Base-by-base conservation (phyloP, 2,113 vertebrate species). In the Syngnathus typhle region DNA sequence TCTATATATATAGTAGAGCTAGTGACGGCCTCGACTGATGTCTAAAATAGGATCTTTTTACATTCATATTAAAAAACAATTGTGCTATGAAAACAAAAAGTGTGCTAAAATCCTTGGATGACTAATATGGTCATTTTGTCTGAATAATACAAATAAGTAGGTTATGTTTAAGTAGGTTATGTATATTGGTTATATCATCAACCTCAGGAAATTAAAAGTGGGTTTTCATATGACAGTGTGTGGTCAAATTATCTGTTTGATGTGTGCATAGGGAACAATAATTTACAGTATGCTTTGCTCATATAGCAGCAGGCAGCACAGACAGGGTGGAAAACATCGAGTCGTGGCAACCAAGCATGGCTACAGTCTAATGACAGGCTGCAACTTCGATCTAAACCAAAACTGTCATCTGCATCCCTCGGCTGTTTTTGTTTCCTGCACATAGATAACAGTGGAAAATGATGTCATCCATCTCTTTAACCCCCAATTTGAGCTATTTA, bases 281-380 rank as follows among this genome's bases (percentile, higher is more conserved):
- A 85, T 87, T 83, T 79, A 36, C 27, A 32, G 27, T 36, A 59
- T 75, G 76, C 59, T 71, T 82, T 77, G 72, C 79, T 73, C 83
- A 80, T 80, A 82, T 75, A 80, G 55, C 67, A 71, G 74, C 61
- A 78, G 55, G 74, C 78, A 84, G 75, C 2, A 72, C 80, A 85
- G 82, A 83, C 77, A 66, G 82, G 75, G 79, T 74, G 82, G 83
- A 82, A 86, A 88, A 84, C 84, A 84, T 85, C 75, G 71, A 82
- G 71, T 76, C 83, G 78, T 86, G 77, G 79, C 81, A 85, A 86
- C 78, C 75, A 78, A 79, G 71, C 73, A 81, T 74, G 71, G 82
- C 74, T 77, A 19, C 71, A 70, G 74, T 32, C 68, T 88, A 90
- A 90, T 86, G 79, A 87, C 76, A 85, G 82, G 44, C 82, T 88